phyloP scores from a whole-genome alignment of 1,140 invertebrate species.

The Achroia grisella region DNA sequence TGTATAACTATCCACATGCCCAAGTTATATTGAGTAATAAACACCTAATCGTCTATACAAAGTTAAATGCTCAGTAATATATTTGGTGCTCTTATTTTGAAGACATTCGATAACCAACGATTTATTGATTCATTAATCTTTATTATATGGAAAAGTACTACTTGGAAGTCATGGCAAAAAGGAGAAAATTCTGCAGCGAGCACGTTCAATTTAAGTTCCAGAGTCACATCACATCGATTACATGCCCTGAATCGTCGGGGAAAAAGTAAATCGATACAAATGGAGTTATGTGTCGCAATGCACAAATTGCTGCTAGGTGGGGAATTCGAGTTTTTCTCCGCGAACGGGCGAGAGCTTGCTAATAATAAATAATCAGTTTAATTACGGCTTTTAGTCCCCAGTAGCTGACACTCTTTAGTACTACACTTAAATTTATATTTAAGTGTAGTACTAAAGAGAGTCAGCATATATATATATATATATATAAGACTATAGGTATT shows the following conservation, averaged over 20 bases:
- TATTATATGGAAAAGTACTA: too few species aligned
- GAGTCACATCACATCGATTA: slow-evolving; percentile 3
- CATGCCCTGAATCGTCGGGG: slow-evolving; percentile 1
- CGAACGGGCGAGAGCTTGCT: slow-evolving; percentile 30
- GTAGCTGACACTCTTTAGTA: slow-evolving; percentile 6
- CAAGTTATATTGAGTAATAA: too few species aligned
- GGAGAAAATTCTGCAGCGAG: background rate
- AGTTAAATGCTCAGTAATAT: too few species aligned
- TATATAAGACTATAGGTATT: too few species aligned
- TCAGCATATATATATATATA: too few species aligned
- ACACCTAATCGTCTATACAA: too few species aligned
- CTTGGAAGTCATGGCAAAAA: background rate
- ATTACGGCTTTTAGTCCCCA: slow-evolving; percentile 53
- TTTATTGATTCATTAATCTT: too few species aligned
- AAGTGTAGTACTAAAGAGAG: too few species aligned
- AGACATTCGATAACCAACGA: too few species aligned
- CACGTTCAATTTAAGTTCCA: background rate
- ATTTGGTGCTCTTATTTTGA: too few species aligned
- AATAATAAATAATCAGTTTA: slow-evolving; percentile 67
- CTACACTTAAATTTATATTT: too few species aligned
- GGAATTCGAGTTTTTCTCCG: slow-evolving; percentile 44
- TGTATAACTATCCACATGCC: too few species aligned
- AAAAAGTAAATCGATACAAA: slow-evolving; percentile 40
- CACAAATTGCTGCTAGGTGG: slow-evolving; percentile 34
- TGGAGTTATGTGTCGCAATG: slow-evolving; percentile 32